phyloP scores from a whole-genome alignment of 2,888 invertebrate genomes.

The Plagiodera versicolora region DNA sequence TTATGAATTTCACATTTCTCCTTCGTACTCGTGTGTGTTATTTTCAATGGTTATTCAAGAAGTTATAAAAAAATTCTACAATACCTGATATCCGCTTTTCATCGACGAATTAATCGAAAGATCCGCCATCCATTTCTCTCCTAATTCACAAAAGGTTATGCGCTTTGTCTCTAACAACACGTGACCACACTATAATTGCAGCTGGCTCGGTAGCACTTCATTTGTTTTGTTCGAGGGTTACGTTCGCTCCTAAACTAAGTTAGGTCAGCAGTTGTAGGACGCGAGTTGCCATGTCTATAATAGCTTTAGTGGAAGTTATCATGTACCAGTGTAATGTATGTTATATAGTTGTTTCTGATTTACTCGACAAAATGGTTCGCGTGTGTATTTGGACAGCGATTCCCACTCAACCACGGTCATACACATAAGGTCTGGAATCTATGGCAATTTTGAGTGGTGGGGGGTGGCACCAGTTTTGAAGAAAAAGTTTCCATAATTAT shows the following conservation, averaged over 20 bases:
- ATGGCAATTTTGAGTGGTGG: too few species aligned
- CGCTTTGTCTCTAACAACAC: conserved; percentile 11
- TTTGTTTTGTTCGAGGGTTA: conserved; percentile 33
- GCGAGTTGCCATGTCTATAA: conserved; percentile 43
- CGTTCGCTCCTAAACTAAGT: conserved; percentile 42
- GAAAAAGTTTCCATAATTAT: too few species aligned
- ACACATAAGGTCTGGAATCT: neutral
- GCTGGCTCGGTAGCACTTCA: conserved; percentile 24
- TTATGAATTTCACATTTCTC: too few species aligned
- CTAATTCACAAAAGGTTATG: too few species aligned
- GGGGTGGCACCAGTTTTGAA: too few species aligned
- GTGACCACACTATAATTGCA: conserved; percentile 21
- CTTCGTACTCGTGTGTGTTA: too few species aligned
- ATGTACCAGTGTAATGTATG: conserved; percentile 28
- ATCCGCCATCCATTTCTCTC: too few species aligned
- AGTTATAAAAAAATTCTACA: too few species aligned
- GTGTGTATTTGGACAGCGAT: conserved; percentile 42
- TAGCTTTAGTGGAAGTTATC: conserved; percentile 34
- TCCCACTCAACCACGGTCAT: conserved; percentile 42
- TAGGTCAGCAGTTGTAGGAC: conserved; percentile 23
- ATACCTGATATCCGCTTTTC: too few species aligned
- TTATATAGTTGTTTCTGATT: conserved; percentile 35
- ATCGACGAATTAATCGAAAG: too few species aligned
- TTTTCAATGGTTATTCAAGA: too few species aligned
- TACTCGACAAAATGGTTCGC: conserved; percentile 37